These are phyloP conservation scores for Pocillopora damicornis DNA, from an alignment of 64 coral and sea anemone genomes.

Conservation along the genomic window DNA sequence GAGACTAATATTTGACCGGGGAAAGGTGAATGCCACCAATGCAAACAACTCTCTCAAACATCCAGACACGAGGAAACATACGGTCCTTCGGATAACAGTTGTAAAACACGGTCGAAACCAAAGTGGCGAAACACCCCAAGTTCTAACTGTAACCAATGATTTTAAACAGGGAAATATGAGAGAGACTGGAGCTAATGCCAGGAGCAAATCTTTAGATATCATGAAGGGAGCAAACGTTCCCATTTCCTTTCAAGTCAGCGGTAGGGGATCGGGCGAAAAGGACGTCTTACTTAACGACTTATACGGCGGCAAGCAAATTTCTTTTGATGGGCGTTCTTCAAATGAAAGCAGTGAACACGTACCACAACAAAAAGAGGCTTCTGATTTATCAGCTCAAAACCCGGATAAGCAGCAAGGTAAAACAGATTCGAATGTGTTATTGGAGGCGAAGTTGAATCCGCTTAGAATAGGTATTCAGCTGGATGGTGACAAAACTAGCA, in stretches of 20 bases:
- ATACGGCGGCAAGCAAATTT: neutral
- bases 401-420: neutral
- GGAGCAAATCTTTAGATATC: neutral
- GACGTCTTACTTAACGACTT: neutral
- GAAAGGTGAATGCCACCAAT: neutral
- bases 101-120: neutral
- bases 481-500: slow-evolving; percentile 8
- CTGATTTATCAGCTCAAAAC: neutral
- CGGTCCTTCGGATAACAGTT: neutral
- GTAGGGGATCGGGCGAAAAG: neutral
- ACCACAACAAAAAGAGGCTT: neutral
- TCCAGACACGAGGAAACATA: neutral
- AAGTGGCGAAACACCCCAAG: neutral
- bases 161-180: neutral
- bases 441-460: neutral
- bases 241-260: slow-evolving; percentile 2
- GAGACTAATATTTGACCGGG: slow-evolving; percentile 2
- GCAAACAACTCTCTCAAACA: neutral
- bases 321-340: neutral
- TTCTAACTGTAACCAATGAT: neutral
- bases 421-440: neutral
- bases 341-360: neutral
- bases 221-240: neutral
- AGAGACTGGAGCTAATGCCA: neutral
- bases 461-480: slow-evolving; percentile 11